Base-by-base conservation (phyloP, 1,140 invertebrate species). In the Heterodera schachtii region DNA sequence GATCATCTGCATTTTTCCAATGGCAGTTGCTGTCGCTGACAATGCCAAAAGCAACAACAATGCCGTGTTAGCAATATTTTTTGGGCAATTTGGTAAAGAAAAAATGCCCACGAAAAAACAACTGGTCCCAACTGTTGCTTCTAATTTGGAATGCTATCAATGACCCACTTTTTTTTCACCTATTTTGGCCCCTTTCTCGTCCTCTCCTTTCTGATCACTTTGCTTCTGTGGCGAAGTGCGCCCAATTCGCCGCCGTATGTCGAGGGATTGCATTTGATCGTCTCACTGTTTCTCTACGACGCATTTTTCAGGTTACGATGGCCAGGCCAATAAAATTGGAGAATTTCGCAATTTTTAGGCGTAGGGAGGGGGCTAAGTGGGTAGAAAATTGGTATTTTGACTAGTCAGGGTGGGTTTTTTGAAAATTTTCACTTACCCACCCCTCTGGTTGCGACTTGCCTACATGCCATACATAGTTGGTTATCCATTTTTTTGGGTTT, bases 71-170 rank as follows among this genome's bases (percentile, higher is more conserved):
- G 84, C 87, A 16, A 75, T 87, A 52, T 86, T 86, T 31, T 81
- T 67, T 21, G 84, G 85, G 8, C 86, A 88, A 70, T 85, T 87
- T 69, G 85, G 75, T 3, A 31, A 31, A n/a, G n/a, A 31, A 31
- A 31, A 31, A 31, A 31, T 31, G 31, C 0, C 0, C 31, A 31
- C 31, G 31, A 31, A 31, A 31, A 31, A 31, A 31, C 82, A 91
- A 92, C 44, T 76, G 88, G 8, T 84, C 91, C 6, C 91, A 92
- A 81, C 66, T 90, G 9, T 73, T 92, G 11, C 91, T 90, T 78
- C 83, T 92, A 82, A 66, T 91, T 8, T 92, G 91, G 91, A 92
- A 92, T 84, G 89, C 91, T 0, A 83, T 92, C 52, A 92, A 92
- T 80, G 91, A 92, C 79, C 91, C 91, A 7, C 78, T 91, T 64